A percentile compares a stretch with the other conserved stretches of the same genome.
Evolutionary conservation across 2,113 vertebrate species (phyloP).

Genomic region (Meriones unguiculatus): DNA sequence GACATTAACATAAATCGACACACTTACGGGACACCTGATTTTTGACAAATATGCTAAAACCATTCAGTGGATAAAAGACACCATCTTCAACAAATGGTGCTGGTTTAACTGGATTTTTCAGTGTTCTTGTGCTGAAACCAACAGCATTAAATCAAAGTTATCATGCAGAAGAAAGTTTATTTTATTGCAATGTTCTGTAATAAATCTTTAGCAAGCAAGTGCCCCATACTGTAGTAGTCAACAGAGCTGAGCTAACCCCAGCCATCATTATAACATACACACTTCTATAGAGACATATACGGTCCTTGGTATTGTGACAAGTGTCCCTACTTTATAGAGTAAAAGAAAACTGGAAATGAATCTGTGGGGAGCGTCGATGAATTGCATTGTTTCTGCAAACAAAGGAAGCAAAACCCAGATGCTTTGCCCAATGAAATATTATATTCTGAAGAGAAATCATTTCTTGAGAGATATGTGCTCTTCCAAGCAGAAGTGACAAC

Average conservation of each 20-base stretch:
- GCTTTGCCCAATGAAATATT: not conserved
- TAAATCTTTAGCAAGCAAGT: not conserved
- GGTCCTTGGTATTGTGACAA: not conserved
- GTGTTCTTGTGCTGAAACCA: not conserved
- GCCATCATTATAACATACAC: not conserved
- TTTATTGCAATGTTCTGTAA: not conserved
- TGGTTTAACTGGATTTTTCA: not conserved
- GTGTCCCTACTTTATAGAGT: not conserved
- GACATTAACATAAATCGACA: too few species aligned
- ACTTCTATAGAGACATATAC: not conserved
- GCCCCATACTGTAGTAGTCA: not conserved
- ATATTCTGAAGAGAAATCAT: not conserved
- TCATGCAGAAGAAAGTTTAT: not conserved
- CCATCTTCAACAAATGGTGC: too few species aligned
- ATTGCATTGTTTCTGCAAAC: not conserved
- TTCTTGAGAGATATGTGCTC: not conserved
- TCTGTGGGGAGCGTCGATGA: not conserved
- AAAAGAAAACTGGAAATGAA: not conserved
- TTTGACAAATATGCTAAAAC: too few species aligned
- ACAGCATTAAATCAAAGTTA: not conserved
- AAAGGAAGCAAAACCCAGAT: not conserved
- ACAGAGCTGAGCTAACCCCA: not conserved
- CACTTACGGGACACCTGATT: too few species aligned
- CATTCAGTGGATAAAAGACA: too few species aligned
- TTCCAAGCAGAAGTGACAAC: not conserved